Percentiles rank a stretch among this genome's conserved stretches.
Conservation (phyloP, 2,113 vertebrate genomes). For the Orycteropus afer region DNA sequence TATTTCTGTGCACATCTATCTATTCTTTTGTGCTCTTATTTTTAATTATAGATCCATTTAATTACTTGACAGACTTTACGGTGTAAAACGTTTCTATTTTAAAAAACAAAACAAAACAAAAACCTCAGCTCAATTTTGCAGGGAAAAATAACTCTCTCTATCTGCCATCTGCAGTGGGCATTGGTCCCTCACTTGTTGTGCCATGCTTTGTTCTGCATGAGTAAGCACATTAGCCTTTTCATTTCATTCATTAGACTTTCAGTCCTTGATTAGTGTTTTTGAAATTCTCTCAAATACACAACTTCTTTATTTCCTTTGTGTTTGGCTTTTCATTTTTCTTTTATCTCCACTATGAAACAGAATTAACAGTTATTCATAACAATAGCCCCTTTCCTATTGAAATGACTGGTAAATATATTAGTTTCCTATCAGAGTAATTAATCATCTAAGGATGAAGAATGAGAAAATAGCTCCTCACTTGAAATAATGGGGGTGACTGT, state of each 20-base stretch:
- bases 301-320: constrained; percentile 76
- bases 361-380: constrained; percentile 76
- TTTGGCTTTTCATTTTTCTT: constrained; percentile 63
- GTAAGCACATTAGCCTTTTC: constrained; percentile 85
- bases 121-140: constrained; percentile 58
- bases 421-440: constrained; percentile 63
- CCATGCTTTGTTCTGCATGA: constrained; percentile 80
- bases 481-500: constrained; percentile 72
- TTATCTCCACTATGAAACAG: constrained; percentile 63
- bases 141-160: constrained; percentile 62
- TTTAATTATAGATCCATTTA: constrained; percentile 4
- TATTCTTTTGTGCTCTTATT: background rate
- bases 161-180: constrained; percentile 84
- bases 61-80: background rate
- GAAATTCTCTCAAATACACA: constrained; percentile 79
- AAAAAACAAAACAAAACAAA: background rate
- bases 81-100: background rate
- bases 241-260: constrained; percentile 85
- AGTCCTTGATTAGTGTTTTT: constrained; percentile 85
- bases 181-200: constrained; percentile 82
- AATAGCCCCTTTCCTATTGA: constrained; percentile 63
- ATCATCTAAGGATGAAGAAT: constrained; percentile 65
- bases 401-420: constrained; percentile 79
- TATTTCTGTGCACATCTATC: background rate
- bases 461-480: constrained; percentile 64